Evolutionary conservation across 2,797 vertebrate species (phyloP).

Genomic region (Channa striata): DNA sequence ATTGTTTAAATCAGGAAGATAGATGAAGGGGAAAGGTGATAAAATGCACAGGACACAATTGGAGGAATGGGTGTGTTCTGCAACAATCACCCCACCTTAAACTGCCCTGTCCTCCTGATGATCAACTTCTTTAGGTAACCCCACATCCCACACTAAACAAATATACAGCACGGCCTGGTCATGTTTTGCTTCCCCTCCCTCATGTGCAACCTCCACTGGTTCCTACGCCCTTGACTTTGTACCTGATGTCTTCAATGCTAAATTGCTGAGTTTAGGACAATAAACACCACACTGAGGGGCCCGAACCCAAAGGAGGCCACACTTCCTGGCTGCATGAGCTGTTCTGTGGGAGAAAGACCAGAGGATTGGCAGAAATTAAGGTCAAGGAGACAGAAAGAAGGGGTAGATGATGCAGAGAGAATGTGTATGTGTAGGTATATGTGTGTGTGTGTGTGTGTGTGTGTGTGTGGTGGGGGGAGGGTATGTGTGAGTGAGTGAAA

Average conservation of each 20-base stretch:
- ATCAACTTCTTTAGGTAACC: conserved; percentile 41
- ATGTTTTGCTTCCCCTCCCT: conserved; percentile 69
- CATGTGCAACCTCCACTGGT: conserved; percentile 37
- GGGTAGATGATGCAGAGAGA: conserved; percentile 40
- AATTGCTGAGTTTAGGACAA: conserved; percentile 80
- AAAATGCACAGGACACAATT: conserved; percentile 43
- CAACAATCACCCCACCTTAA: conserved; percentile 16
- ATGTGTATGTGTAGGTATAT: not conserved
- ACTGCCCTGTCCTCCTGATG: conserved; percentile 30
- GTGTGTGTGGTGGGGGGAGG: not conserved
- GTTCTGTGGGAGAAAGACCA: conserved; percentile 61
- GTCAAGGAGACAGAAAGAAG: conserved; percentile 46
- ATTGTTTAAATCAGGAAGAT: conserved; percentile 26
- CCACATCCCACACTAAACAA: conserved; percentile 65
- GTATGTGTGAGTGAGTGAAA: not conserved
- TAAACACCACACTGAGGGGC: conserved; percentile 78
- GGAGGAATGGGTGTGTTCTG: conserved; percentile 48
- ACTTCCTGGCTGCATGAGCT: conserved; percentile 71
- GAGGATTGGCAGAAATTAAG: conserved; percentile 52
- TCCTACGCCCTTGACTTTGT: conserved; percentile 71
- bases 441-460: conserved; percentile 6
- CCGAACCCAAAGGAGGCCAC: conserved; percentile 60
- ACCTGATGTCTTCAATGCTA: conserved; percentile 62
- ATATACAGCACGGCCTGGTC: conserved; percentile 67
- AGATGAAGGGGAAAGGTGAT: conserved; percentile 8